Evolutionary conservation across 1,140 invertebrate genomes (phyloP).

Genomic region (Achroia grisella): DNA sequence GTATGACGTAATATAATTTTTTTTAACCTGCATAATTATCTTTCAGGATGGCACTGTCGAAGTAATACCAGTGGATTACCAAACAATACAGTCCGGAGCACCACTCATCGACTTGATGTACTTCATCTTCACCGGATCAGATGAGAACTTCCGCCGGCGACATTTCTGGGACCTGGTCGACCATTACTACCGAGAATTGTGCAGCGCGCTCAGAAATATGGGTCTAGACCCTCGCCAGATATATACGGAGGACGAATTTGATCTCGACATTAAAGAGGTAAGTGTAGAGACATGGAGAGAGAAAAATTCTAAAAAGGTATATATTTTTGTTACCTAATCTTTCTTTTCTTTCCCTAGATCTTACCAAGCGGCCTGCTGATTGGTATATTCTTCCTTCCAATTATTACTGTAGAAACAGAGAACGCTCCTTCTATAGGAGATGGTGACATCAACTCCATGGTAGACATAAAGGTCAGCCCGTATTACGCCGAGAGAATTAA

Average conservation of each 20-base stretch:
- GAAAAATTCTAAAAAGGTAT: no score
- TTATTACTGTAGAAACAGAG: slow-evolving; percentile 24
- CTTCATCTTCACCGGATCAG: slow-evolving; percentile 71
- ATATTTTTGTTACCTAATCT: no score
- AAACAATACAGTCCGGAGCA: slow-evolving; percentile 64
- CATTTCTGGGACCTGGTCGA: slow-evolving; percentile 60
- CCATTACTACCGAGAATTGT: slow-evolving; percentile 62
- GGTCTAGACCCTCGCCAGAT: slow-evolving; percentile 18
- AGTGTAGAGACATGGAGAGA: no score
- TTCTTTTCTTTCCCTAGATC: slow-evolving; percentile 16
- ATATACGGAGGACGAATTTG: slow-evolving; percentile 29
- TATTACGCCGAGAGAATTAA: slow-evolving; percentile 23
- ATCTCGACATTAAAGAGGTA: slow-evolving; percentile 35
- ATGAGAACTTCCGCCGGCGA: slow-evolving; percentile 48
- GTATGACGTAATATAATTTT: no score
- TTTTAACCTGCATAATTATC: no score
- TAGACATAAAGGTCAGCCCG: slow-evolving; percentile 13
- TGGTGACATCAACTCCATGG: slow-evolving; percentile 16
- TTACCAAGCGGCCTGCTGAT: slow-evolving; percentile 23
- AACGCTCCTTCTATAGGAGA: slow-evolving; percentile 20
- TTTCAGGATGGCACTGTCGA: slow-evolving; percentile 43
- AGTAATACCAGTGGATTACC: slow-evolving; percentile 71
- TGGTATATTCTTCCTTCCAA: slow-evolving; percentile 20
- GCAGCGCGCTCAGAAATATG: slow-evolving; percentile 19
- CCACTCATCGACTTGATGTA: slow-evolving; percentile 72